Evolutionary conservation across 2,888 invertebrate genomes (phyloP), one percentile per base, ranked within the genome.

Genomic region (Microctonus hyperodae): DNA sequence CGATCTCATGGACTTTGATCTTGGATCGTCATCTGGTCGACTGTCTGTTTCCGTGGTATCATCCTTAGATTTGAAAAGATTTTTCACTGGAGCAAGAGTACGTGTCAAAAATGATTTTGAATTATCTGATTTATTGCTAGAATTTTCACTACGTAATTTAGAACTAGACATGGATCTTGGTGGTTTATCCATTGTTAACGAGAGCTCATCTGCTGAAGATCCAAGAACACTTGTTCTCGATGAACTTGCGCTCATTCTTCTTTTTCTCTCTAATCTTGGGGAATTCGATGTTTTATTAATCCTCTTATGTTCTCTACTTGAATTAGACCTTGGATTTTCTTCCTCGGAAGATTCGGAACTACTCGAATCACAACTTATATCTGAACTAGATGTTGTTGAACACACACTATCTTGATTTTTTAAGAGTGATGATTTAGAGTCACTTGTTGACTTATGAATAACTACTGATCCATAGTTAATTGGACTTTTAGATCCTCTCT

Each of bases 51-150:
- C 65, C 5, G 62, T 64, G 23, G 40, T 37, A 33, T 66, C 65
- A 75, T 88, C 88, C 78, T 88, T 88, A 68, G 85, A 85, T 82
- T 90, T 91, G 78, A 92, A 92, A 70, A 92, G 86, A 84, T 90
- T 91, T 22, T 92, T 91, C 6, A 92, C 91, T 31, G 55, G 65
- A 13, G 44, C 31, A 2, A 33, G 48, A 4, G 60, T 90, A 90
- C 82, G 91, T 91, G 0, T 61, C n/a, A 56, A 13, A 23, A 55
- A 53, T 4, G 60, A 53, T 81, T 91, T 91, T 0, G 91, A 90
- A 75, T 91, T 90, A 78, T 90, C 90, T 1, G 83, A 83, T 76
- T 88, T 88, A 22, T n/a, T 40, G 1, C 16, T 44, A 4, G 82
- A 78, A 16, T 78, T 78, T 62, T 86, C 84, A 62, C 74, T 74